Evolutionary conservation across 2,888 invertebrate genomes (phyloP).

Genomic region (Pasiphila rectangulata): DNA sequence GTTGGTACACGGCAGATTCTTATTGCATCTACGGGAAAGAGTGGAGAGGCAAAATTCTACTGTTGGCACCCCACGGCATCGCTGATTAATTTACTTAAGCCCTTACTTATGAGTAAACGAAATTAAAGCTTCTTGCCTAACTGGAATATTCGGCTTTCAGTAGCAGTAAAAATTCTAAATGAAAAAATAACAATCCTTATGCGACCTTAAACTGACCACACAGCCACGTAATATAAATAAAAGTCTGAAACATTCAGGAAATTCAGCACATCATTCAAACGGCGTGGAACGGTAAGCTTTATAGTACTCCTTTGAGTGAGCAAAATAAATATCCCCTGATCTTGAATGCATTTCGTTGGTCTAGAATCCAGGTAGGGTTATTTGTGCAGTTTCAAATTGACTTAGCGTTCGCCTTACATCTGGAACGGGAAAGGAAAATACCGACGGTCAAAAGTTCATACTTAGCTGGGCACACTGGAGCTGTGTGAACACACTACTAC

Average conservation of each 20-base stretch:
- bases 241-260: constrained; percentile 73
- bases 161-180: too few relatives aligned
- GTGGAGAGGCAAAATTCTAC: too few relatives aligned
- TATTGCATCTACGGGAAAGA: too few relatives aligned
- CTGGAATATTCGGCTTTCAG: too few relatives aligned
- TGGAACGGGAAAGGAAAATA: constrained; percentile 6
- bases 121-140: too few relatives aligned
- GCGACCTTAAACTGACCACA: too few relatives aligned
- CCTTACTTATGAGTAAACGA: too few relatives aligned
- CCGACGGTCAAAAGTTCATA: background rate
- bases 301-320: constrained; percentile 68
- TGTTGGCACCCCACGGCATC: too few relatives aligned
- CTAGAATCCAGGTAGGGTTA: constrained; percentile 13
- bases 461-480: background rate
- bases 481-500: background rate
- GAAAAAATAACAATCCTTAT: too few relatives aligned
- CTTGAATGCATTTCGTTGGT: constrained; percentile 36
- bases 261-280: constrained; percentile 75
- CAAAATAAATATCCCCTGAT: constrained; percentile 61
- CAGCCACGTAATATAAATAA: too few relatives aligned
- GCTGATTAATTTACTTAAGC: too few relatives aligned
- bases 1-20: too few relatives aligned
- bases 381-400: constrained; percentile 19
- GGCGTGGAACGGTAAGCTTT: constrained; percentile 69
- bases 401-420: constrained; percentile 7